Evolutionary conservation across 2,888 invertebrate genomes (phyloP), one percentile per base, ranked within the genome.

Genomic region (Lordiphosa fenestrarum): DNA sequence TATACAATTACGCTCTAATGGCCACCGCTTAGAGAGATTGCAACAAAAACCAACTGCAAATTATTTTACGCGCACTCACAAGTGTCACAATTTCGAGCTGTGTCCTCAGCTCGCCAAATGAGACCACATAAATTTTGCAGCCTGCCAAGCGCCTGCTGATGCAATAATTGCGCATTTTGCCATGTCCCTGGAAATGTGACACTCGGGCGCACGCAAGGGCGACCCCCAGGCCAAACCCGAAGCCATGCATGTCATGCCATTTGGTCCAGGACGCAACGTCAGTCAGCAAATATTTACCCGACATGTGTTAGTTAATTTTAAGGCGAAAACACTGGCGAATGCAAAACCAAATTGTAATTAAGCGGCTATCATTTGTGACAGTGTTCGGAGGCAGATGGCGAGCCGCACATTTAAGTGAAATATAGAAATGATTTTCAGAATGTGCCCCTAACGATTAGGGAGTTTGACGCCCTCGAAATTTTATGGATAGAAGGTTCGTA

Each of bases 21-120:
- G 63, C 53, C 38, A 52, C 49, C 39, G 51, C 47, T 52, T 48
- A 30, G 30, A 9, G 30, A 30, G 30, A 10, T 9, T 67, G 61
- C 68, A 60, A 62, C 66, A 75, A 80, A 66, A 63, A 64, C 42
- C 30, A 33, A 44, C 33, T 13, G 33, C 53, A 81, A 73, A 84
- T 77, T 84, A 71, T 81, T 70, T 70, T 65, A 67, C 55, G 49
- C 82, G 61, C 77, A 59, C 80, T 75, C 75, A 66, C 62, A 77
- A 81, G 62, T 84, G 84, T 81, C 82, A 73, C 67, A 70, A 73
- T 73, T 73, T 37, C 58, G 55, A 54, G 65, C 49, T 58, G 64
- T 53, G 69, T 69, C 57, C 62, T 59, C 58, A 35, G 46, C 53
- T 44, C 15, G 39, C 64, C 51, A 72, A 80, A 83, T 83, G 77